phyloP scores from a whole-genome alignment of 2,888 invertebrate species.

The Philereme transversata region DNA sequence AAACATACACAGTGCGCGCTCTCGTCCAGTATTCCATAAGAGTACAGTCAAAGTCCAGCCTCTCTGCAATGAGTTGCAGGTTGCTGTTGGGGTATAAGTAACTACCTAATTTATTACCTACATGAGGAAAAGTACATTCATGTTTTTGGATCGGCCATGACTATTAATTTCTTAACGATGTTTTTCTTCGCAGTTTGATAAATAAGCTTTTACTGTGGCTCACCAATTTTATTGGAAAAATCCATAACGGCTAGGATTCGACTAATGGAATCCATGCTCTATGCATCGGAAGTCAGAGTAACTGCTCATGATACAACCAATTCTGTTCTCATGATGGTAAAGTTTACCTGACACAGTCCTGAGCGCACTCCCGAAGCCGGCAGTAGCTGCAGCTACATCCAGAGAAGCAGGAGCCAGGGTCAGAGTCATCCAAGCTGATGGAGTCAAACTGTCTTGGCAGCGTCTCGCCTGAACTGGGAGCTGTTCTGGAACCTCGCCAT shows the following conservation, averaged over 20 bases:
- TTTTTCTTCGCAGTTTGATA: too few species aligned
- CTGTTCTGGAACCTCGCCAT: constrained; percentile 76
- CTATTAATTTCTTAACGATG: too few species aligned
- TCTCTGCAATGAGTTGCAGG: too few species aligned
- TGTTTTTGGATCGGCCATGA: constrained; percentile 1
- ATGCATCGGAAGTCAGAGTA: too few species aligned
- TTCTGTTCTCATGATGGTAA: not conserved
- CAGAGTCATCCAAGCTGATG: constrained; percentile 74
- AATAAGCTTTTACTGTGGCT: too few species aligned
- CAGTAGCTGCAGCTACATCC: constrained; percentile 86
- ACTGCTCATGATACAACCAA: not conserved
- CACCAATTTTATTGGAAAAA: too few species aligned
- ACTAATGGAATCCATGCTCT: too few species aligned
- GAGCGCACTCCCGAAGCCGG: constrained; percentile 76
- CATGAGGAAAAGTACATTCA: not conserved
- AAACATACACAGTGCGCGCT: too few species aligned
- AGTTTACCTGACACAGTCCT: constrained; percentile 72
- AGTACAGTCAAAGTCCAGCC: too few species aligned
- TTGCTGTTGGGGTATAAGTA: too few species aligned
- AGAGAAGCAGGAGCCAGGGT: constrained; percentile 84
- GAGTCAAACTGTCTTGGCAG: constrained; percentile 64
- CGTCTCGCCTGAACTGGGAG: constrained; percentile 66
- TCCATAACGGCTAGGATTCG: too few species aligned
- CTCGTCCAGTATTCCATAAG: too few species aligned
- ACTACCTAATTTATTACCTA: constrained; percentile 2